A percentile compares a stretch with the other conserved stretches of the same genome.
Evolutionary conservation across 2,888 invertebrate genomes (phyloP).

Genomic region (Synanthedon formicaeformis): DNA sequence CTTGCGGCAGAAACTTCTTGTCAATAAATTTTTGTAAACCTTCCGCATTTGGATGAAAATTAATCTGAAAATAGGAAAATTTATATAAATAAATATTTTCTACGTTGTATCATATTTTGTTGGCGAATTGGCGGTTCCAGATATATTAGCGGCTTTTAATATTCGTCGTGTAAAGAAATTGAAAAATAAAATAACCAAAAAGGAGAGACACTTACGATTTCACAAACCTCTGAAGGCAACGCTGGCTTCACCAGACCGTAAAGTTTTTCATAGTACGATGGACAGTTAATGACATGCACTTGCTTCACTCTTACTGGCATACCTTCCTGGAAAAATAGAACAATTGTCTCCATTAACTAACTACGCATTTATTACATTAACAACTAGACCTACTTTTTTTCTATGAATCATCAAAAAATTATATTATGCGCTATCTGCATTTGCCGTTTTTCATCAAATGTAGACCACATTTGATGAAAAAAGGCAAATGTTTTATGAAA

Average conservation of each 20-base stretch:
- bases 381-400: too few species aligned
- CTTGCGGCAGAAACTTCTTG: slow-evolving; percentile 72
- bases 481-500: too few species aligned
- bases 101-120: background rate
- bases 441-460: too few species aligned
- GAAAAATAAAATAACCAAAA: too few species aligned
- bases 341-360: too few species aligned
- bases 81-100: background rate
- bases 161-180: too few species aligned
- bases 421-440: too few species aligned
- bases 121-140: too few species aligned
- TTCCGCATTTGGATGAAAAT: slow-evolving; percentile 72
- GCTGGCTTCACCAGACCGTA: slow-evolving; percentile 43
- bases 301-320: slow-evolving; percentile 50
- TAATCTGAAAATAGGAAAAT: slow-evolving; percentile 56
- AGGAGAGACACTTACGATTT: slow-evolving; percentile 29
- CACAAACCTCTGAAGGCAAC: slow-evolving; percentile 36
- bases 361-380: too few species aligned
- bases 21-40: slow-evolving; percentile 72
- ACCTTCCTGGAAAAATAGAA: slow-evolving; percentile 33
- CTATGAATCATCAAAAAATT: too few species aligned
- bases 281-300: slow-evolving; percentile 44
- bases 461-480: too few species aligned
- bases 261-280: slow-evolving; percentile 44
- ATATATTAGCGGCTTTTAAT: too few species aligned